phyloP scores from a whole-genome alignment of 2,797 vertebrate genomes.

The Sebastes minor region DNA sequence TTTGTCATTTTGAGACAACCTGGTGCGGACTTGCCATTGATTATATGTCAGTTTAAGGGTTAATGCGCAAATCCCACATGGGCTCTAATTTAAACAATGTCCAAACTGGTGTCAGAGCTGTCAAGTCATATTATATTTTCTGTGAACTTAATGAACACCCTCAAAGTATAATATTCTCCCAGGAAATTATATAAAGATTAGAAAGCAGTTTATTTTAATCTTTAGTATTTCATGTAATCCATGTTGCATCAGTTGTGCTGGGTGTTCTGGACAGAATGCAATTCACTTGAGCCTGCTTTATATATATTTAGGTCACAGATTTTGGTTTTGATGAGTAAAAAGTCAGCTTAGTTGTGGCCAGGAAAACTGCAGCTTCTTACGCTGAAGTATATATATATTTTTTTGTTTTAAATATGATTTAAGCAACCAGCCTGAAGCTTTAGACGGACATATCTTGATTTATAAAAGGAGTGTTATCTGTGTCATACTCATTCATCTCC shows the following conservation, averaged over 20 bases:
- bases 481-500: slow-evolving; percentile 29
- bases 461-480: background rate
- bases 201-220: slow-evolving; percentile 15
- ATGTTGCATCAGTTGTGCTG: background rate
- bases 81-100: slow-evolving; percentile 7
- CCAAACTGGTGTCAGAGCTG: slow-evolving; percentile 13
- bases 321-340: background rate
- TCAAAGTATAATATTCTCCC: background rate
- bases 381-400: background rate
- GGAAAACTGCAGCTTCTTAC: background rate
- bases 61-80: slow-evolving; percentile 9
- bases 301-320: background rate
- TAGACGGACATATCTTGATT: background rate
- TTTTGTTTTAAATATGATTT: background rate
- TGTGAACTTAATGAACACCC: slow-evolving; percentile 36
- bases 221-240: slow-evolving; percentile 12
- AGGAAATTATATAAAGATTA: background rate
- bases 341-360: background rate
- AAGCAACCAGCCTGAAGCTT: background rate
- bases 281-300: background rate
- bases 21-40: slow-evolving; percentile 11
- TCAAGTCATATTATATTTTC: slow-evolving; percentile 10
- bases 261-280: background rate
- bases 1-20: slow-evolving; percentile 24
- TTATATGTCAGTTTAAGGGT: slow-evolving; percentile 14